Evolutionary conservation across 2,113 vertebrate species (phyloP).

Genomic region (Perca flavescens): DNA sequence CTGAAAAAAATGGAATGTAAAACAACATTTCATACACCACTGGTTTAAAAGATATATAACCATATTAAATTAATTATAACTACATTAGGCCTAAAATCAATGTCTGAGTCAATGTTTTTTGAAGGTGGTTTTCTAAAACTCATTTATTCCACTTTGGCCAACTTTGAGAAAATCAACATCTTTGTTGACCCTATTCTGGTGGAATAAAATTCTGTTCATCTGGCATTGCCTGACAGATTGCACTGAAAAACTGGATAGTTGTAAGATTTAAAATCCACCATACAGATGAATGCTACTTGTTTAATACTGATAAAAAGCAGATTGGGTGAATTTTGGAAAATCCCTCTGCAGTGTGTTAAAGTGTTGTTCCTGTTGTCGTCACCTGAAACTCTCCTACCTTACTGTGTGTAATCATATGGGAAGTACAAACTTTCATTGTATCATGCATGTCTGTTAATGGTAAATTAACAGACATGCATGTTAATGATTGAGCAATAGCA

Average conservation of each 20-base stretch:
- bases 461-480: no score
- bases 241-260: background rate
- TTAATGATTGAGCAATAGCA: background rate
- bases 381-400: constrained; percentile 1
- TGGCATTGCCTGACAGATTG: background rate
- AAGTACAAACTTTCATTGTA: background rate
- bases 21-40: background rate
- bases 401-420: constrained; percentile 4
- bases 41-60: background rate
- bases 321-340: constrained; percentile 36
- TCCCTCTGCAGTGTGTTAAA: constrained; percentile 21
- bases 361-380: constrained; percentile 12
- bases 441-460: background rate
- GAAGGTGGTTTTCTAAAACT: background rate
- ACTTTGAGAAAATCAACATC: background rate
- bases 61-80: no score
- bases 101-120: background rate
- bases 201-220: background rate
- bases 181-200: background rate
- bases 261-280: background rate
- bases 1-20: background rate
- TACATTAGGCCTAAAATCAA: background rate
- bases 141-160: background rate
- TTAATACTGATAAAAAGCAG: background rate
- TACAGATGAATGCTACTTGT: background rate